Conservation (phyloP, 2,888 invertebrate genomes). For the Drosophila antonietae region DNA sequence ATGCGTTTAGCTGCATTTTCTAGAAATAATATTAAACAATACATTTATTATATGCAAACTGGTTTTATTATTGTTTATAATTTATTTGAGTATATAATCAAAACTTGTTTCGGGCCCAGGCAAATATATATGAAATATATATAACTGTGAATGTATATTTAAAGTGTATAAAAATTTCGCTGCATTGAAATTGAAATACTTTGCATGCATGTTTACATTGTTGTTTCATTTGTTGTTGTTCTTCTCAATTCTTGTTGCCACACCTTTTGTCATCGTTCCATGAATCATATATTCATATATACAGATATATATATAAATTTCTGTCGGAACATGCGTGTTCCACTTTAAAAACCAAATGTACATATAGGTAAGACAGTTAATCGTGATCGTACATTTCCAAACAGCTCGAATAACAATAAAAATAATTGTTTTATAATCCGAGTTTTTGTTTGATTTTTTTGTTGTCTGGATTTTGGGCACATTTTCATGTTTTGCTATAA, state of each 20-base stretch:
- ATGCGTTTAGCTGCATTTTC: neutral
- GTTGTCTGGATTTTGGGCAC: conserved; percentile 20
- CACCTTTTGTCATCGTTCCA: conserved; percentile 69
- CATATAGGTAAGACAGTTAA: conserved; percentile 38
- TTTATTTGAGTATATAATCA: neutral
- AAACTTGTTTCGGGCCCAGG: neutral
- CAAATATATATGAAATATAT: neutral
- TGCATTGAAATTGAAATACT: conserved; percentile 11
- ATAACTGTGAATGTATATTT: neutral
- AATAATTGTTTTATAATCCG: conserved; percentile 65
- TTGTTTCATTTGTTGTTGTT: conserved; percentile 29
- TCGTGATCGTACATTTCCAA: conserved; percentile 34
- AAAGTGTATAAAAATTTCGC: conserved; percentile 30
- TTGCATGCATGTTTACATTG: conserved; percentile 28
- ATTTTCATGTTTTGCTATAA: conserved; percentile 40
- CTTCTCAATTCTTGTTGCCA: conserved; percentile 48
- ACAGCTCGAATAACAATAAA: conserved; percentile 34
- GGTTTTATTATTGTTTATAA: neutral
- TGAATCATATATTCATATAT: conserved; percentile 60
- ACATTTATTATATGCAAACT: neutral
- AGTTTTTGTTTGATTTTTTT: conserved; percentile 1
- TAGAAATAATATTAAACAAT: neutral
- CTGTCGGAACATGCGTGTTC: conserved; percentile 71
- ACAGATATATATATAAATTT: neutral
- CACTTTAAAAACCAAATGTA: conserved; percentile 61